Evolutionary conservation across 1,140 invertebrate species (phyloP).

Genomic region (Epicauta chinensis): DNA sequence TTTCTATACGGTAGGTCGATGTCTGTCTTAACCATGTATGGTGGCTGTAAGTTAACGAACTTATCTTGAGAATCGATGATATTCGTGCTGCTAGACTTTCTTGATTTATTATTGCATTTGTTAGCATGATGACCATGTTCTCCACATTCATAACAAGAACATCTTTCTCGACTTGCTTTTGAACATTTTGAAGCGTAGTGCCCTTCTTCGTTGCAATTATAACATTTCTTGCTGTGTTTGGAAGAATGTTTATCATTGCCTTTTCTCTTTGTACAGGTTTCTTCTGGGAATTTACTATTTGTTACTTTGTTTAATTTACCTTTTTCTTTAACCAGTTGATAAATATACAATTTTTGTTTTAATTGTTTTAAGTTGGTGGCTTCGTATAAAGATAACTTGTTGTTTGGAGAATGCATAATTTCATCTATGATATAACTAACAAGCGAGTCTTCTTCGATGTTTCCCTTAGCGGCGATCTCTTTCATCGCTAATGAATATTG

Average conservation of each 20-base stretch:
- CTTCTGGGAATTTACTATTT: too few species aligned
- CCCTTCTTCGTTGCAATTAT: too few species aligned
- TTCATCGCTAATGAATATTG: conserved; percentile 39
- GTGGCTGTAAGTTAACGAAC: too few species aligned
- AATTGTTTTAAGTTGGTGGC: neutral
- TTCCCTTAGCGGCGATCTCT: conserved; percentile 30
- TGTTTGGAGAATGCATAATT: neutral
- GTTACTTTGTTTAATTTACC: too few species aligned
- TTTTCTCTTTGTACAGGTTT: too few species aligned
- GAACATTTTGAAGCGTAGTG: neutral
- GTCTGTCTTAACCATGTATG: too few species aligned
- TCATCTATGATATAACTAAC: conserved; percentile 25
- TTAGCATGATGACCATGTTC: too few species aligned
- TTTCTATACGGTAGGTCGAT: too few species aligned
- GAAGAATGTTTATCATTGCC: too few species aligned
- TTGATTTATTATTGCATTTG: too few species aligned
- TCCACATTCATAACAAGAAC: conserved; percentile 10
- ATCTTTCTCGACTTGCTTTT: conserved; percentile 9
- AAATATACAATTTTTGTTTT: conserved; percentile 2
- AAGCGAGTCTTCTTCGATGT: conserved; percentile 26
- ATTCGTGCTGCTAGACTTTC: too few species aligned
- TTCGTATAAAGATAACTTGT: conserved; percentile 4
- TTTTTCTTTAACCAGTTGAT: neutral
- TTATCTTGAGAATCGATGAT: too few species aligned
- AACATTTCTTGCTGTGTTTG: neutral